phyloP scores from a whole-genome alignment of 2,888 invertebrate species.

The Leptinotarsa peninsularis region DNA sequence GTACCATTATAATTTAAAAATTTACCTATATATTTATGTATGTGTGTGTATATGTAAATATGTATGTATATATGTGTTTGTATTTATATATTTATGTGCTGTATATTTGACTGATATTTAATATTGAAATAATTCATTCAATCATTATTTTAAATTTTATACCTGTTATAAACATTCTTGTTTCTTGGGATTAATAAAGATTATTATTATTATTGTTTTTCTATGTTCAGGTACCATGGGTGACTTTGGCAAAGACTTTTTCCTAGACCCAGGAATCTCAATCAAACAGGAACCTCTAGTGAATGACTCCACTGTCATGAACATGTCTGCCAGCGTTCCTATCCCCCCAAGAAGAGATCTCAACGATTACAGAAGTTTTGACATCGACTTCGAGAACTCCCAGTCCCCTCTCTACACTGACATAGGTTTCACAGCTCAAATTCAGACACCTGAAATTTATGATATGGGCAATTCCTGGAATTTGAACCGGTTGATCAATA shows the following conservation, averaged over 20 bases:
- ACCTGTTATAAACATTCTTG: no score
- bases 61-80: no score
- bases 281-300: slow-evolving; percentile 73
- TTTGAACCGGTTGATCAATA: slow-evolving; percentile 57
- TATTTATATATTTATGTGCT: no score
- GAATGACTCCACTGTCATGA: slow-evolving; percentile 65
- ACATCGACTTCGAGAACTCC: slow-evolving; percentile 70
- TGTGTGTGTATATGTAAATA: no score
- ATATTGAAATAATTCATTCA: no score
- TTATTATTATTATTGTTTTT: background rate
- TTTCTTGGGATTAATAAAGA: no score
- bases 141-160: no score
- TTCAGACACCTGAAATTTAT: slow-evolving; percentile 63
- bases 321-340: slow-evolving; percentile 74
- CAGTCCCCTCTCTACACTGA: slow-evolving; percentile 70
- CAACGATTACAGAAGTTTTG: slow-evolving; percentile 68
- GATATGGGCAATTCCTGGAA: slow-evolving; percentile 67
- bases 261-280: slow-evolving; percentile 72
- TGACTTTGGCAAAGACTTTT: slow-evolving; percentile 75
- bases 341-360: slow-evolving; percentile 72
- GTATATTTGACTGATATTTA: no score
- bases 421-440: slow-evolving; percentile 58
- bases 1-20: no score
- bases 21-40: no score
- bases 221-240: slow-evolving; percentile 65